Conservation (phyloP, 2,888 invertebrate genomes). For the Petrophora chlorosata region DNA sequence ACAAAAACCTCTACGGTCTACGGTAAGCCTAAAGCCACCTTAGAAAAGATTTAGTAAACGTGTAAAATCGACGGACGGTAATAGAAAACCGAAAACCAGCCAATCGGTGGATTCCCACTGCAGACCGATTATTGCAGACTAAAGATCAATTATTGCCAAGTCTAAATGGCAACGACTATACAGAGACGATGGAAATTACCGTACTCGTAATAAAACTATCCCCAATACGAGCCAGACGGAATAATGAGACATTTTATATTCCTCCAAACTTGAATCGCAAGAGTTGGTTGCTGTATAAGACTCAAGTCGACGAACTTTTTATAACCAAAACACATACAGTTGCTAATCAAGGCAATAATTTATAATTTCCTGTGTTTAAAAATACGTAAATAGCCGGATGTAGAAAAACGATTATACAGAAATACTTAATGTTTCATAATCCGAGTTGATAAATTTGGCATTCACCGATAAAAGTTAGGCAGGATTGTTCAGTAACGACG, state of each 20-base stretch:
- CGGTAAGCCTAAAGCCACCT: too few species aligned
- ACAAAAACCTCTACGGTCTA: too few species aligned
- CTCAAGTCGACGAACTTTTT: not conserved
- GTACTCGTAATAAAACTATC: constrained; percentile 32
- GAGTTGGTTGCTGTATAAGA: not conserved
- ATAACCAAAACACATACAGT: too few species aligned
- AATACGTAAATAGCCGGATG: constrained; percentile 6
- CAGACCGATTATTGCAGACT: too few species aligned
- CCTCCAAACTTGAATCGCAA: constrained; percentile 33
- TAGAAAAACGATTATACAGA: constrained; percentile 18
- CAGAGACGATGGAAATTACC: constrained; percentile 12
- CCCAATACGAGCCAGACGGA: constrained; percentile 11
- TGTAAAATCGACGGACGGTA: too few species aligned
- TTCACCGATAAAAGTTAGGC: constrained; percentile 8
- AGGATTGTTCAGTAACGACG: not conserved
- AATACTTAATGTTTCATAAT: constrained; percentile 7
- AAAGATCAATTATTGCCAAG: constrained; percentile 41
- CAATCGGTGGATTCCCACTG: constrained; percentile 41
- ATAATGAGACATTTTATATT: constrained; percentile 39
- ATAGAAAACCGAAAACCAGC: constrained; percentile 40
- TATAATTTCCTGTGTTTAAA: constrained; percentile 6
- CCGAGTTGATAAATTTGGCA: constrained; percentile 17
- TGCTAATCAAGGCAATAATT: too few species aligned
- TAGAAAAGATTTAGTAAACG: constrained; percentile 11
- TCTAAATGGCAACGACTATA: constrained; percentile 34